phyloP scores from a whole-genome alignment of 2,113 vertebrate genomes.

The Trematocara marginatum region DNA sequence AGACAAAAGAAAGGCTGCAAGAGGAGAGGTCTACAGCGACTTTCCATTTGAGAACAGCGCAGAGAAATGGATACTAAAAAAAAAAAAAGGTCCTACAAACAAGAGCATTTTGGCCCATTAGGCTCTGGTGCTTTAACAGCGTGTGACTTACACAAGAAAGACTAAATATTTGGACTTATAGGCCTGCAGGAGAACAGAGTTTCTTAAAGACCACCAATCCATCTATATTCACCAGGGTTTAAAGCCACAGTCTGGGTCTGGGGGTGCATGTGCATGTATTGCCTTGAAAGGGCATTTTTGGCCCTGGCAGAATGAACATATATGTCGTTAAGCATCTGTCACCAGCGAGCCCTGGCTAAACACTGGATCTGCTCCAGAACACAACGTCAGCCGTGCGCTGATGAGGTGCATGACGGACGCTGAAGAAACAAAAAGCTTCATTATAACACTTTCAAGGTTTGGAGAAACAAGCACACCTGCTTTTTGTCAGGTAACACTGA shows the following conservation, averaged over 20 bases:
- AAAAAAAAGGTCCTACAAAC: neutral
- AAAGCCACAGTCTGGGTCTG: neutral
- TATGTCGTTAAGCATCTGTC: conserved; percentile 45
- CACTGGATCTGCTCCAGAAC: conserved; percentile 17
- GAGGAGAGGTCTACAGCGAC: neutral
- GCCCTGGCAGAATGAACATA: neutral
- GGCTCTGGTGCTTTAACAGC: conserved; percentile 12
- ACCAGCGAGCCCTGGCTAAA: conserved; percentile 16
- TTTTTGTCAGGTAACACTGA: conserved; percentile 25
- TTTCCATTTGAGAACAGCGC: neutral
- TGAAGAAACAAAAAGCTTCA: neutral
- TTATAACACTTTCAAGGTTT: neutral
- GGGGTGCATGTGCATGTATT: neutral
- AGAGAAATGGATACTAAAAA: neutral
- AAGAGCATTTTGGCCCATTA: neutral
- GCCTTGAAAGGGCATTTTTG: conserved; percentile 41
- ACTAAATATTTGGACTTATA: conserved; percentile 65
- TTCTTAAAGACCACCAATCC: neutral
- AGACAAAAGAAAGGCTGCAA: neutral
- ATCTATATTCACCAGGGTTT: conserved; percentile 41
- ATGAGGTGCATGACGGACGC: neutral
- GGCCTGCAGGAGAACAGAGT: neutral
- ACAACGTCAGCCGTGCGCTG: neutral
- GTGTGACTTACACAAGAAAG: conserved; percentile 37
- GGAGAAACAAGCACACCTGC: conserved; percentile 8